Conservation (phyloP, 2,888 invertebrate species). For the Synanthedon andrenaeformis region DNA sequence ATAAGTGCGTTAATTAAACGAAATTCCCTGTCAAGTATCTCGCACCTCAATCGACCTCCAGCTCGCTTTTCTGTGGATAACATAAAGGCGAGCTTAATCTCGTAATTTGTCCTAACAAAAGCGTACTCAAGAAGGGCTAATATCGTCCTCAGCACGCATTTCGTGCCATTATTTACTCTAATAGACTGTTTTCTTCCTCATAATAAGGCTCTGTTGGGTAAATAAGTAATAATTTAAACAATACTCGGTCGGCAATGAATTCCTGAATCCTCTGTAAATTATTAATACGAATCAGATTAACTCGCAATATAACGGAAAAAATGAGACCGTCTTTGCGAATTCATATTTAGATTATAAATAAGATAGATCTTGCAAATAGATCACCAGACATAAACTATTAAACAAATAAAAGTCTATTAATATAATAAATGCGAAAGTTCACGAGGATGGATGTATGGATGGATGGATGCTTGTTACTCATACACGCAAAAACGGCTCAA, state of each 20-base stretch:
- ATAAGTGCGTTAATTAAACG: neutral
- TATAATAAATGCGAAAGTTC: no score
- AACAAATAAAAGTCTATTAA: no score
- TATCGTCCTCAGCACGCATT: constrained; percentile 17
- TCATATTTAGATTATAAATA: no score
- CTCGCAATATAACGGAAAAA: no score
- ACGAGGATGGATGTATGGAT: no score
- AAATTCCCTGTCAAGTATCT: neutral
- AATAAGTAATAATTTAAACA: constrained; percentile 1
- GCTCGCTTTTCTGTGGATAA: constrained; percentile 4
- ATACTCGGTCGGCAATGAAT: neutral
- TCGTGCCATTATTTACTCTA: constrained; percentile 13
- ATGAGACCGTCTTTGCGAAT: no score
- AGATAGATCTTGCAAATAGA: no score
- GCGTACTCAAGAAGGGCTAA: constrained; percentile 12
- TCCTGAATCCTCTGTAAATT: neutral
- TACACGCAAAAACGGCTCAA: no score
- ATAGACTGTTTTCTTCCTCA: constrained; percentile 7
- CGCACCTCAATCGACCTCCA: constrained; percentile 3
- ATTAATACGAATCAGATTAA: no score
- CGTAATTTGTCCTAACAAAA: constrained; percentile 16
- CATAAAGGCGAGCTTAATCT: constrained; percentile 12
- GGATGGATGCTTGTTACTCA: no score
- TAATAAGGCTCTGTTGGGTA: constrained; percentile 3
- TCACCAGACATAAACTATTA: no score